Evolutionary conservation across 2,888 invertebrate genomes (phyloP), one percentile per base, ranked within the genome.

Genomic region (Tetragnatha montana): DNA sequence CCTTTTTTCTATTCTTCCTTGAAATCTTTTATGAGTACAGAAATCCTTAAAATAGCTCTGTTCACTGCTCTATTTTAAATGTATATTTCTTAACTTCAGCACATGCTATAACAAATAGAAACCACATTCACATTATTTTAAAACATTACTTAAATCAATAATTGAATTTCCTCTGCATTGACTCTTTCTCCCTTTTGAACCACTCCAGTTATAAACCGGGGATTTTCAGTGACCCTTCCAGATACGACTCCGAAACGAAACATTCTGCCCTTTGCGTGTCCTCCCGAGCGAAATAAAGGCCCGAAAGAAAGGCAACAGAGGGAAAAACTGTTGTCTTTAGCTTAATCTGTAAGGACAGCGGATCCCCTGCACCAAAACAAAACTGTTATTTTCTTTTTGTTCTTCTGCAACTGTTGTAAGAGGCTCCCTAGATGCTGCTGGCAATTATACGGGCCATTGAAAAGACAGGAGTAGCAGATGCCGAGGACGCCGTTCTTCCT

Each of bases 381-480:
- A 82, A 47, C 49, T 60, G 76, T 68, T 35, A 73, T 47, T 80
- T 86, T 68, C 14, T 6, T 60, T 60, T 60, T 60, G 60, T 60
- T 17, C 14, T 86, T 79, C 80, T 35, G 47, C 35, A 35, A 35
- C 35, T 35, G 35, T 35, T 35, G 35, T 49, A 73, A 68, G 35
- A 35, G 73, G 51, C 47, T 21, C 60, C 70, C 86, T 80, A 86
- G 86, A 86, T 86, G 86, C 49, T 86, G 17, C 74, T 35, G 4
- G 86, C 68, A 86, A 86, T 86, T 86, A 86, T 80, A 81, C 86
- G 80, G 74, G 47, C 74, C 86, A 80, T 86, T 86, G 86, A 74
- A 80, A 81, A 80, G 80, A 86, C 86, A 81, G 73, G 49, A 69
- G 47, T 80, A 69, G 80, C 86, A 86, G 86, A 86, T 86, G 86